A percentile compares a stretch with the other conserved stretches of the same genome.
These are phyloP conservation scores for Actinia tenebrosa DNA, from an alignment of 64 coral and sea anemone genomes.

Conservation along the genomic window DNA sequence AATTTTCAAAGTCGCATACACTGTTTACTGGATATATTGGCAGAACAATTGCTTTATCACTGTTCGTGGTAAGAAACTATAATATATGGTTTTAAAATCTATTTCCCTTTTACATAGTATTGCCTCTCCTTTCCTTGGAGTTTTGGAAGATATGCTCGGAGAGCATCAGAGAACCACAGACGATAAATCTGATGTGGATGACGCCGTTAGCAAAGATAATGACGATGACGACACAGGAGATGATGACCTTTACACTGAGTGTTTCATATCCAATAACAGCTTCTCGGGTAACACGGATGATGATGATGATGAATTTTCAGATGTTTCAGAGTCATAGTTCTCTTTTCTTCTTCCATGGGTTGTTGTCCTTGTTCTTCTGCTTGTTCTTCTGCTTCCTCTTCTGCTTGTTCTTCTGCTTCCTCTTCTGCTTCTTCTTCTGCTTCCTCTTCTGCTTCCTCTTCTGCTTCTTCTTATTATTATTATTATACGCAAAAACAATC, in stretches of 20 bases:
- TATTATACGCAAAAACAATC: no score
- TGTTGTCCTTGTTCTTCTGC: no score
- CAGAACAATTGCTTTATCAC: neutral
- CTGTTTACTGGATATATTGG: neutral
- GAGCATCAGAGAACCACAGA: neutral
- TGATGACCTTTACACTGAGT: neutral
- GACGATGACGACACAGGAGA: no score
- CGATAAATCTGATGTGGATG: neutral
- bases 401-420: no score
- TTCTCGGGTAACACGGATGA: neutral
- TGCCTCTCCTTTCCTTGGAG: neutral
- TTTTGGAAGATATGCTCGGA: neutral
- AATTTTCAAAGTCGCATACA: neutral
- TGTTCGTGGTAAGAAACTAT: neutral
- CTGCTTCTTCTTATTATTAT: no score
- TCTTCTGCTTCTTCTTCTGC: no score
- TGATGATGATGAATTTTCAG: neutral
- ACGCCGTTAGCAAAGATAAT: neutral
- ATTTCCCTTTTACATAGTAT: neutral
- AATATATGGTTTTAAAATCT: neutral
- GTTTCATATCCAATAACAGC: neutral
- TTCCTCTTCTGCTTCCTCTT: no score
- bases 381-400: no score
- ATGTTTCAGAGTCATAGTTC: no score
- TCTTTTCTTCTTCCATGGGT: no score